Evolutionary conservation across 2,888 invertebrate genomes (phyloP).

Genomic region (Trachelus tabidus): DNA sequence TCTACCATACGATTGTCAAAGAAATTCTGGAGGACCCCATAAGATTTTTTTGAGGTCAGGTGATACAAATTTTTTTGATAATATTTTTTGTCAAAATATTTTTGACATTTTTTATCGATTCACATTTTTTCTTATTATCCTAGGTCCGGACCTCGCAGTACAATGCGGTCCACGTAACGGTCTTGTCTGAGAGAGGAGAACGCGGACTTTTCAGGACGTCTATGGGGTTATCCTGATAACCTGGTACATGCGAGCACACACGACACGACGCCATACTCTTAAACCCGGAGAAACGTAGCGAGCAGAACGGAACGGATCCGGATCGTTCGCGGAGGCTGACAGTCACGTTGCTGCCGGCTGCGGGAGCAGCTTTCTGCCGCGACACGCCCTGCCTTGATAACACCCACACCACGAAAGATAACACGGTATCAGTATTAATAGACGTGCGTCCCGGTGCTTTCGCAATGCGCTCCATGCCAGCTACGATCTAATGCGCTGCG

Average conservation of each 20-base stretch:
- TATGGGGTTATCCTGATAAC: constrained; percentile 36
- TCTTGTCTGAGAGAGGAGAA: background rate
- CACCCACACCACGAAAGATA: constrained; percentile 63
- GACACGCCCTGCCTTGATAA: constrained; percentile 66
- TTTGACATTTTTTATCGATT: background rate
- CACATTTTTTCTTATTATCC: background rate
- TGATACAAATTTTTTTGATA: too few relatives aligned
- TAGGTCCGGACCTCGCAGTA: background rate
- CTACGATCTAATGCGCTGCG: background rate
- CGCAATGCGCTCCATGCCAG: constrained; percentile 27
- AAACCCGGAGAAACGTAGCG: constrained; percentile 13
- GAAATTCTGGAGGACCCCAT: background rate
- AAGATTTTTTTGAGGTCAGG: background rate
- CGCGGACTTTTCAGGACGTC: background rate
- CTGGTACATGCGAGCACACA: constrained; percentile 11
- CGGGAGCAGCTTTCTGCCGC: constrained; percentile 50
- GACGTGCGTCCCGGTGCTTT: constrained; percentile 56
- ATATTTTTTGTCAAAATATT: background rate
- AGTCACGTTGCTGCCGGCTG: constrained; percentile 49
- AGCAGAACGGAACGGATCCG: constrained; percentile 43
- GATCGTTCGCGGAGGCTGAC: constrained; percentile 47
- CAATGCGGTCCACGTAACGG: background rate
- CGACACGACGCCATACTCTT: constrained; percentile 9
- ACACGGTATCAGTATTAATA: constrained; percentile 54
- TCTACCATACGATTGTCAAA: background rate